These are phyloP conservation scores for Notothenia coriiceps DNA, from an alignment of 2,113 vertebrate genomes.

Conservation along the genomic window DNA sequence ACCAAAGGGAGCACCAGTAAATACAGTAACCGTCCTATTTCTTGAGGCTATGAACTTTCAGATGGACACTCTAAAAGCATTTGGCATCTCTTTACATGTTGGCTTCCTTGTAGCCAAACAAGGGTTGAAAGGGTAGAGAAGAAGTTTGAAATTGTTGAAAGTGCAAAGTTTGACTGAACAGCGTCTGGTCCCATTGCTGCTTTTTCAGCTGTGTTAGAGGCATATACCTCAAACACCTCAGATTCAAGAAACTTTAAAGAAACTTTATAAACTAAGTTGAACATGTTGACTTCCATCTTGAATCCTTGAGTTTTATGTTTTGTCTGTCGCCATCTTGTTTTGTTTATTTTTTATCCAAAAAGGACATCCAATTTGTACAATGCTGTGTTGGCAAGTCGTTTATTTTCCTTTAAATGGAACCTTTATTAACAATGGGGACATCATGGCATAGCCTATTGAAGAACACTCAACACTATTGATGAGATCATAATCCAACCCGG, in stretches of 20 bases:
- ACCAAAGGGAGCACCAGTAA: slow-evolving; percentile 24
- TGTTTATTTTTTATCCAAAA: no score
- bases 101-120: background rate
- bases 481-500: no score
- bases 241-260: background rate
- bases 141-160: background rate
- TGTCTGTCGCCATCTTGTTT: no score
- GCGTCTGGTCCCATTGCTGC: background rate
- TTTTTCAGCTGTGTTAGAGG: background rate
- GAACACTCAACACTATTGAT: no score
- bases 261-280: no score
- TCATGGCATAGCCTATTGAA: no score
- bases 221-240: background rate
- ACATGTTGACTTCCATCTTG: no score
- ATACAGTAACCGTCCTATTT: slow-evolving; percentile 28
- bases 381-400: no score
- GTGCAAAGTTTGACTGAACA: slow-evolving; percentile 3
- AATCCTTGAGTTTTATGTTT: no score
- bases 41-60: slow-evolving; percentile 23
- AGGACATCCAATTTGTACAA: no score
- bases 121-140: background rate
- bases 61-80: slow-evolving; percentile 6
- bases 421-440: no score
- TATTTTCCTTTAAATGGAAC: no score
- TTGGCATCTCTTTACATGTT: slow-evolving; percentile 2